A percentile compares a stretch with the other conserved stretches of the same genome.
Conservation (phyloP, 2,113 vertebrate species). For the Callipepla californica region DNA sequence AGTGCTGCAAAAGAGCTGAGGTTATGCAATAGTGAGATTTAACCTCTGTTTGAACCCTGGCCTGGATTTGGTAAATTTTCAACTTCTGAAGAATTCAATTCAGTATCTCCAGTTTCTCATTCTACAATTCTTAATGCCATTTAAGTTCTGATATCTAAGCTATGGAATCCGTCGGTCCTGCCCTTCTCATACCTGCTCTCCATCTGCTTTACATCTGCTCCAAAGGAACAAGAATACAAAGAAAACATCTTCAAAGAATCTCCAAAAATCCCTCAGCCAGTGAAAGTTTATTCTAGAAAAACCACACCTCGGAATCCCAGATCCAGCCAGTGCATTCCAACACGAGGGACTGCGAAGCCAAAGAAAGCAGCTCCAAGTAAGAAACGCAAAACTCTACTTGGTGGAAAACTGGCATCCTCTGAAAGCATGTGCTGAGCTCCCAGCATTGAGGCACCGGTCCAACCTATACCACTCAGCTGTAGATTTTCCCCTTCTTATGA, state of each 20-base stretch:
- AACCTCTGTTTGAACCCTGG: slow-evolving; percentile 33
- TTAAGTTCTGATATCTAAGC: slow-evolving; percentile 36
- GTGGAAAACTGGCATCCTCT: slow-evolving; percentile 75
- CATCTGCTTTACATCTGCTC: slow-evolving; percentile 66
- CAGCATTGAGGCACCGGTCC: slow-evolving; percentile 49
- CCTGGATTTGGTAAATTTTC: slow-evolving; percentile 2
- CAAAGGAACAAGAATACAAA: slow-evolving; percentile 86
- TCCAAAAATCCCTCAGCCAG: slow-evolving; percentile 69
- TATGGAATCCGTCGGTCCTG: not conserved
- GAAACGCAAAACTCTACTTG: slow-evolving; percentile 70
- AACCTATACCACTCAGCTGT: slow-evolving; percentile 59
- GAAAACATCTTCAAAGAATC: slow-evolving; percentile 82
- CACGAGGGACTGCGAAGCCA: slow-evolving; percentile 72
- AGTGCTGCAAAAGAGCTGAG: not conserved
- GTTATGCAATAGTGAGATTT: slow-evolving; percentile 1
- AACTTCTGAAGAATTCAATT: not conserved
- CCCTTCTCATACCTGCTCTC: slow-evolving; percentile 60
- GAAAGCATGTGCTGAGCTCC: slow-evolving; percentile 67
- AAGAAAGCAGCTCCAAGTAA: slow-evolving; percentile 85
- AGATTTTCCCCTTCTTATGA: slow-evolving; percentile 44
- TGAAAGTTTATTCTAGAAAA: slow-evolving; percentile 78
- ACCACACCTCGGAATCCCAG: slow-evolving; percentile 60
- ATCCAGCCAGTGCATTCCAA: slow-evolving; percentile 63
- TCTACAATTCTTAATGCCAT: slow-evolving; percentile 21
- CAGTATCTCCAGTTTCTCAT: not conserved